Evolutionary conservation across 1,140 invertebrate species (phyloP), one percentile per base, ranked within the genome.

Genomic region (Sesamia nonagrioides): DNA sequence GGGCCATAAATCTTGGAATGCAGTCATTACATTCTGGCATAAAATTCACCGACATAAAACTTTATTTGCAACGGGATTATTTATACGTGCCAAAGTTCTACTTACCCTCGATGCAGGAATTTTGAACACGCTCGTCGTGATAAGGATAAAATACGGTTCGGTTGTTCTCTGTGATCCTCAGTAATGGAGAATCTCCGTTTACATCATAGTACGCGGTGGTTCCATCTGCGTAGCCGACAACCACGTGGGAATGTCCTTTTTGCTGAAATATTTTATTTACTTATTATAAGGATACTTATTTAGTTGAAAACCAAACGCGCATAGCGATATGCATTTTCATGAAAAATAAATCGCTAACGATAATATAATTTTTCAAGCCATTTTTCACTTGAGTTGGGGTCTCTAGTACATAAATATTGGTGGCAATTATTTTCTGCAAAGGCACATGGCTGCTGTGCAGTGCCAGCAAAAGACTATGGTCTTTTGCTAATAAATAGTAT

Each of bases 191-290:
- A n/a, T 92, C 89, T 4, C 86, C 89, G 8, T 83, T 88, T 1
- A 97, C 78, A 89, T 97, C 90, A 94, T 96, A 97, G 2, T 96
- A 81, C 6, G 96, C 96, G 5, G 96, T 94, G 6, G 95, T 95
- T 6, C 97, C 97, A 88, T 97, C 96, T 0, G 96, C 94, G 87
- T 96, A 97, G 8, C 97, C 97, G 33, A 96, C 97, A 37, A 95
- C 94, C 45, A 97, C 93, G 21, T 94, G 88, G n/a, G 92, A 93
- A 78, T 95, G 92, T 2, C 88, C 92, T 83, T 89, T 91, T 86
- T 91, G 82, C 94, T 95, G 77, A 75, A 82, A 54, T 27, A 52
- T 40, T 54, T 66, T 48, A 27, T 42, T 17, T 42, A 86, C 85
- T 87, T 80, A 92, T 18, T 21, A 66, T 5, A 40, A 9, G 42